Conservation (phyloP, 2,797 vertebrate genomes). For the Platyrinchus mystaceus region DNA sequence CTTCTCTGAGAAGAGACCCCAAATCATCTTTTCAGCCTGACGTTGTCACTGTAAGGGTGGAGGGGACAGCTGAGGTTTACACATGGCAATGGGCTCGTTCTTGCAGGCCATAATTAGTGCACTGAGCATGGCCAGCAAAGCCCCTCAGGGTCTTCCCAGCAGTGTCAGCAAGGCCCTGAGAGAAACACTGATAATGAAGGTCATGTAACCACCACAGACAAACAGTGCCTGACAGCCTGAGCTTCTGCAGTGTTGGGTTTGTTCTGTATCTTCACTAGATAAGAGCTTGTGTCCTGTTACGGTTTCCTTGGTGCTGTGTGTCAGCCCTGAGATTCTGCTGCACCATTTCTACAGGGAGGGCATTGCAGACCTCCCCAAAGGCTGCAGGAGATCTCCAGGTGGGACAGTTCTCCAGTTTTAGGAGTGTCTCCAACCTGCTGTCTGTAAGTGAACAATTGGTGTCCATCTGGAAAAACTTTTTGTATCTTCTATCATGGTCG, state of each 20-base stretch:
- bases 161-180: neutral
- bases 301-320: neutral
- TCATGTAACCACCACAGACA: neutral
- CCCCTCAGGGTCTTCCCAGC: neutral
- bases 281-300: neutral
- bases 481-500: neutral
- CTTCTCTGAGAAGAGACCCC: neutral
- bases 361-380: neutral
- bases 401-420: neutral
- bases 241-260: constrained; percentile 11
- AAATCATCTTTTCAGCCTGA: neutral
- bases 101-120: neutral
- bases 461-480: neutral
- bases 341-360: neutral
- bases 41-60: neutral
- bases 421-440: neutral
- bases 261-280: neutral
- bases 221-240: constrained; percentile 7
- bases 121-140: neutral
- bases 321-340: neutral
- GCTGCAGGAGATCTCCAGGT: neutral
- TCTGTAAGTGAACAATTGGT: neutral
- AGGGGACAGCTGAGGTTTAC: neutral
- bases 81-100: accelerated
- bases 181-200: neutral